Evolutionary conservation across 1,140 invertebrate species (phyloP).

Genomic region (Zaprionus inermis): DNA sequence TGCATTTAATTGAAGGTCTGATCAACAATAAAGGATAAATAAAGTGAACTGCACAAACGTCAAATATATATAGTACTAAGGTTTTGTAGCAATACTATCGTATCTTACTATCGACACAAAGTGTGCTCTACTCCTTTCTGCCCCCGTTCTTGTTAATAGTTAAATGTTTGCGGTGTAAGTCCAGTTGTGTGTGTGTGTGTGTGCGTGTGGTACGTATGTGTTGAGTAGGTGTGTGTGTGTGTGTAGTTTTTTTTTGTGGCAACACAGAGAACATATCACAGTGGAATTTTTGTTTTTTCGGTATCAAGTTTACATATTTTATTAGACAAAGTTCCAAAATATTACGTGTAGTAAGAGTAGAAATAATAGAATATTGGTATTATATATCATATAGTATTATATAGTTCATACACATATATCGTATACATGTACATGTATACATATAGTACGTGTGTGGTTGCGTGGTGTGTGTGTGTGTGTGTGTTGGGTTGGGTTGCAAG

Average conservation of each 20-base stretch:
- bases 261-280: slow-evolving; percentile 41
- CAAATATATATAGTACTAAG: too few relatives aligned
- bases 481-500: slow-evolving; percentile 19
- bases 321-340: slow-evolving; percentile 50
- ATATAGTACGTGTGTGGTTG: slow-evolving; percentile 13
- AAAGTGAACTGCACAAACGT: not conserved
- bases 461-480: slow-evolving; percentile 4
- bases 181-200: slow-evolving; percentile 6
- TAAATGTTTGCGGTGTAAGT: slow-evolving; percentile 12
- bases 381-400: slow-evolving; percentile 13
- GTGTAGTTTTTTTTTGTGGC: slow-evolving; percentile 17
- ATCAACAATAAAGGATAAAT: not conserved
- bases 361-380: slow-evolving; percentile 16
- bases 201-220: slow-evolving; percentile 16
- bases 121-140: too few relatives aligned
- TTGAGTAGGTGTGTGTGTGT: slow-evolving; percentile 17
- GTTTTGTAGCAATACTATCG: not conserved
- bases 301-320: slow-evolving; percentile 43
- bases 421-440: slow-evolving; percentile 10
- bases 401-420: slow-evolving; percentile 1
- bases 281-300: slow-evolving; percentile 31
- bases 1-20: not conserved
- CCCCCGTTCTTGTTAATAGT: not conserved
- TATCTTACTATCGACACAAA: not conserved
- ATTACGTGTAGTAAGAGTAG: slow-evolving; percentile 42